Percentiles rank a stretch among this genome's conserved stretches.
Conservation (phyloP, 2,113 vertebrate genomes). For the Larimichthys crocea region DNA sequence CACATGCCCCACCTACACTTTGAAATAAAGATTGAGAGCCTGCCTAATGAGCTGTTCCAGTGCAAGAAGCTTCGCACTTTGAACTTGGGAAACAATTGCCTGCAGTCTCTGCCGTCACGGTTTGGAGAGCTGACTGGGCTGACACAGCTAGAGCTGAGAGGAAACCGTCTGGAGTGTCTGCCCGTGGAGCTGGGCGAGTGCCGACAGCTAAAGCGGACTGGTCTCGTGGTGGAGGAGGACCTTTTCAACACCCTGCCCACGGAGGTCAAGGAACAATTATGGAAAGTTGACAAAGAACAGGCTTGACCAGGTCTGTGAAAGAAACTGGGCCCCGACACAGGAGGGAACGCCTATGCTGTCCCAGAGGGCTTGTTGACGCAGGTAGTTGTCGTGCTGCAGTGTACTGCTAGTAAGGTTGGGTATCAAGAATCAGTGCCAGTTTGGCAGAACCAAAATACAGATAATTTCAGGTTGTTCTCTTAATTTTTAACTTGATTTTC, state of each 20-base stretch:
- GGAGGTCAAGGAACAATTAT: constrained; percentile 95
- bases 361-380: constrained; percentile 5
- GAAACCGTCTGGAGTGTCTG: constrained; percentile 95
- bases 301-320: constrained; percentile 79
- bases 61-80: constrained; percentile 97
- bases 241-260: constrained; percentile 95
- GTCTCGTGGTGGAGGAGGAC: constrained; percentile 96
- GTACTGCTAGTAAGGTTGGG: constrained; percentile 44
- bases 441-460: constrained; percentile 27
- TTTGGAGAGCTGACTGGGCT: constrained; percentile 95
- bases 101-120: constrained; percentile 92
- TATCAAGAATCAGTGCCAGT: constrained; percentile 26
- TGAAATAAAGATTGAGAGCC: constrained; percentile 89
- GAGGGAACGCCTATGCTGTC: neutral
- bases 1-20: neutral
- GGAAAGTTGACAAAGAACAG: constrained; percentile 95
- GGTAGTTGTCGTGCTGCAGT: constrained; percentile 22
- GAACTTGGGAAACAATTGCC: constrained; percentile 95
- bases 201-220: constrained; percentile 91
- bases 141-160: constrained; percentile 94
- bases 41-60: constrained; percentile 97
- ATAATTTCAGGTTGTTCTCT: constrained; percentile 15
- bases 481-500: constrained; percentile 1
- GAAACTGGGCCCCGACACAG: neutral
- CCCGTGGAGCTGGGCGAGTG: constrained; percentile 98